A percentile compares a stretch with the other conserved stretches of the same genome.
These are phyloP conservation scores for Tokudaia tokunoshimensis DNA, from an alignment of 2,797 vertebrate species.

Conservation along the genomic window DNA sequence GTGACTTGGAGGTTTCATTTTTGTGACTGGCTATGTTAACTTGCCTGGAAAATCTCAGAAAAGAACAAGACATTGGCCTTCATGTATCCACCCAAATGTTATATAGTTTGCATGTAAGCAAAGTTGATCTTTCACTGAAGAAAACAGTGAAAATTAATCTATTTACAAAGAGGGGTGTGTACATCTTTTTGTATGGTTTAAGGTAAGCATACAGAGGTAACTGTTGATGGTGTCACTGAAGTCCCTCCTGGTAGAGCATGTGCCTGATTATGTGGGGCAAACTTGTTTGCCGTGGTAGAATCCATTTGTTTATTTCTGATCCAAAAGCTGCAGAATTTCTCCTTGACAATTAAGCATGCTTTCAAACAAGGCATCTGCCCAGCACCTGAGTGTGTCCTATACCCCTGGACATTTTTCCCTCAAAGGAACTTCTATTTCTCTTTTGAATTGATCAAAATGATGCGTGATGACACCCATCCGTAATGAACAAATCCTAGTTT, in stretches of 20 bases:
- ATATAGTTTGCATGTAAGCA: not conserved
- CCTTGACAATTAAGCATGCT: not conserved
- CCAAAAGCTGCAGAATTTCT: not conserved
- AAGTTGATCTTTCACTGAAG: not conserved
- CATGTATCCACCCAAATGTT: not conserved
- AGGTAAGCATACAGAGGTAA: not conserved
- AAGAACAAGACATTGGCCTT: too few relatives aligned
- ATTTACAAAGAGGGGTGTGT: not conserved
- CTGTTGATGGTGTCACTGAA: not conserved
- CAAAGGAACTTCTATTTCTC: not conserved
- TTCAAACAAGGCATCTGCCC: not conserved
- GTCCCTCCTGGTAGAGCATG: too few relatives aligned
- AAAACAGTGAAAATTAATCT: not conserved
- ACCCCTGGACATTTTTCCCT: not conserved
- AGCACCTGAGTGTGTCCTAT: not conserved
- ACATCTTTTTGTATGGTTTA: not conserved
- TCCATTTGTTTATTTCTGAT: not conserved
- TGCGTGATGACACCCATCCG: not conserved
- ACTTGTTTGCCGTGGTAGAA: not conserved
- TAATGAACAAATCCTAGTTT: not conserved
- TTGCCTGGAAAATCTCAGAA: not conserved
- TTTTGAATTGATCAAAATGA: not conserved
- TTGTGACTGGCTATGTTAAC: not conserved
- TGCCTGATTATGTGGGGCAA: not conserved
- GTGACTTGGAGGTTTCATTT: not conserved